Evolutionary conservation across 2,888 invertebrate species (phyloP).

Genomic region (Imbricaverruca yamaguchii): DNA sequence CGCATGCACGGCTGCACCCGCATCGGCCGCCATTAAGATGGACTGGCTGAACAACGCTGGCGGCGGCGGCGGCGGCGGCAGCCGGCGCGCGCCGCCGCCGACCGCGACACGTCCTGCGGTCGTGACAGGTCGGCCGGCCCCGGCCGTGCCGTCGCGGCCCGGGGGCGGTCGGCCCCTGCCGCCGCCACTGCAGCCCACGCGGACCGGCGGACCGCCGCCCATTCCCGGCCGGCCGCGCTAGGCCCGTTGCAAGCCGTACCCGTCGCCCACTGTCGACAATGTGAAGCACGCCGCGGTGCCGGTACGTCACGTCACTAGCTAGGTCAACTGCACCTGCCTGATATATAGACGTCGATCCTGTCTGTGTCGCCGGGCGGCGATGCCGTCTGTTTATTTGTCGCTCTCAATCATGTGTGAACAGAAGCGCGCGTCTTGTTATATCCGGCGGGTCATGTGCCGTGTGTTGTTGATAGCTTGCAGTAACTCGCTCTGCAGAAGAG

Average conservation of each 20-base stretch:
- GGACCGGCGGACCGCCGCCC: slow-evolving; percentile 11
- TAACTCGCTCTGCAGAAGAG: no score
- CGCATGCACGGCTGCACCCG: slow-evolving; percentile 90
- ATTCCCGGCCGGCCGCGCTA: slow-evolving; percentile 22
- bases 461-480: no score
- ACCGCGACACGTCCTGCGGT: slow-evolving; percentile 25
- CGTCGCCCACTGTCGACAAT: neutral
- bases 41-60: slow-evolving; percentile 58
- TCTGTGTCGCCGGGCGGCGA: neutral
- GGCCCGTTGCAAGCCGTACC: neutral
- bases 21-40: slow-evolving; percentile 82
- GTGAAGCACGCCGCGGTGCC: no score
- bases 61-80: slow-evolving; percentile 62
- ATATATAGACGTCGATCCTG: neutral
- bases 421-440: no score
- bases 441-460: no score
- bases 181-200: slow-evolving; percentile 58
- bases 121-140: slow-evolving; percentile 60
- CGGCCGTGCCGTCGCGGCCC: slow-evolving; percentile 59
- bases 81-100: slow-evolving; percentile 37
- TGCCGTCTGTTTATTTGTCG: neutral
- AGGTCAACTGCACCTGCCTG: neutral
- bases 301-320: neutral
- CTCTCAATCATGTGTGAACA: neutral
- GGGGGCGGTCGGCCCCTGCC: slow-evolving; percentile 53